A percentile compares a stretch with the other conserved stretches of the same genome.
These are phyloP conservation scores for Empidonax traillii DNA, from an alignment of 2,113 vertebrate genomes.

Conservation along the genomic window DNA sequence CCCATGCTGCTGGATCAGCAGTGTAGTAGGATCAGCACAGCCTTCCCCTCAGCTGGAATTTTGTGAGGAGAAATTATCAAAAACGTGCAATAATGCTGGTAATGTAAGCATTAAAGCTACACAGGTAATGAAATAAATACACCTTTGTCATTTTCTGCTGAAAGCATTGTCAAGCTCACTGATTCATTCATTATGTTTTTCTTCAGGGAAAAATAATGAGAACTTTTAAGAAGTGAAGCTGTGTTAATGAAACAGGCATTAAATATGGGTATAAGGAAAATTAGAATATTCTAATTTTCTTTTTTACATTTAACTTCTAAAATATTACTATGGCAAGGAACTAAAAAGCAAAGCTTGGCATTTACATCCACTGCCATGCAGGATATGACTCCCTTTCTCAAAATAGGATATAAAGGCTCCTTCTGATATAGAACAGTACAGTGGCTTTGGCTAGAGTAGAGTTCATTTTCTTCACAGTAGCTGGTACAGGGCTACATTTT, in stretches of 20 bases:
- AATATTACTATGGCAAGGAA: not conserved
- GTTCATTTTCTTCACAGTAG: fast-evolving
- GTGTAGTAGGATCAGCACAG: fast-evolving
- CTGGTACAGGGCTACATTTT: not conserved
- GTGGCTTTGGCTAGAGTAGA: not conserved
- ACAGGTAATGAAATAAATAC: not conserved
- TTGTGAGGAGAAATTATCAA: not conserved
- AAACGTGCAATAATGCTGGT: not conserved
- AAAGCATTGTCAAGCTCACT: not conserved
- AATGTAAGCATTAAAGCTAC: not conserved
- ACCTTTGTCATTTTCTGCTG: not conserved
- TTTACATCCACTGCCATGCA: not conserved
- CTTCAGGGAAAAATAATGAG: not conserved
- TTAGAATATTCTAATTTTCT: not conserved
- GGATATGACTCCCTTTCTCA: not conserved
- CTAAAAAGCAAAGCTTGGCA: not conserved
- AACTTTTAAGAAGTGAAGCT: not conserved
- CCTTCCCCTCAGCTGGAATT: not conserved
- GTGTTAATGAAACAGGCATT: not conserved
- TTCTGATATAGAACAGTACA: not conserved
- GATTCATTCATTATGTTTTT: not conserved
- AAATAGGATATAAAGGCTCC: not conserved
- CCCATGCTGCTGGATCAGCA: fast-evolving
- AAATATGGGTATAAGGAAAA: not conserved
- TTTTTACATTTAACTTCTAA: not conserved